Base-by-base conservation (phyloP, 2,797 vertebrate genomes). In the Anniella stebbinsi region DNA sequence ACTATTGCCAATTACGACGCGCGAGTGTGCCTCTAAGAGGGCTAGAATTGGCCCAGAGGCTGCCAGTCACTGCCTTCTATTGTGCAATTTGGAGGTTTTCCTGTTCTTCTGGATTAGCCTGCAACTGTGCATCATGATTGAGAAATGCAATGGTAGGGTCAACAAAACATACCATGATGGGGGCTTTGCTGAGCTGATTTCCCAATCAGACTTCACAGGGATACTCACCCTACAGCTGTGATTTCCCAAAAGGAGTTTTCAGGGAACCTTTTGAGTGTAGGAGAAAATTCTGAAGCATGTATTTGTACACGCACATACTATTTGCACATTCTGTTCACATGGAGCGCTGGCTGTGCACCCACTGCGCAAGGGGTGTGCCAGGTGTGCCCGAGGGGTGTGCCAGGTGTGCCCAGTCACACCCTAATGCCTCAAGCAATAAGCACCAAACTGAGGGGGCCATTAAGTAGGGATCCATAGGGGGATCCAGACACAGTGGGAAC, bases 21-120 rank as follows among this genome's bases (percentile, higher is more conserved):
- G 3, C 3, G 48, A 48, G 8, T 48, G 48, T 48, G 8, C 48
- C 48, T 48, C 48, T 48, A 48, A 48, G 48, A 48, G 48, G 48
- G 48, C 48, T 48, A 48, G 48, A 48, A 8, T 8, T n/a, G 70
- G n/a, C 36, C n/a, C 70, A 70, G 28, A 70, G 67, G 12, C 13
- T 10, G 70, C 70, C n/a, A n/a, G 33, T 51, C 30, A 30, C 7
- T 51, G 48, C 7, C 30, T 70, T 51, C 17, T 28, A 57, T 73
- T 73, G 70, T 38, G 84, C 48, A 86, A 73, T 30, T 36, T 30
- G 33, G 51, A 73, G 36, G 0, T 76, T 63, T 86, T 63, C 72
- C 84, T 63, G 36, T 86, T 60, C 70, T 60, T 17, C 70, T 86
- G 54, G 84, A 76, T 86, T 75, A 86, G 36, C 72, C 25, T 60